Base-by-base conservation (phyloP, 2,113 vertebrate species). In the Cyprinodon brontotheroides region DNA sequence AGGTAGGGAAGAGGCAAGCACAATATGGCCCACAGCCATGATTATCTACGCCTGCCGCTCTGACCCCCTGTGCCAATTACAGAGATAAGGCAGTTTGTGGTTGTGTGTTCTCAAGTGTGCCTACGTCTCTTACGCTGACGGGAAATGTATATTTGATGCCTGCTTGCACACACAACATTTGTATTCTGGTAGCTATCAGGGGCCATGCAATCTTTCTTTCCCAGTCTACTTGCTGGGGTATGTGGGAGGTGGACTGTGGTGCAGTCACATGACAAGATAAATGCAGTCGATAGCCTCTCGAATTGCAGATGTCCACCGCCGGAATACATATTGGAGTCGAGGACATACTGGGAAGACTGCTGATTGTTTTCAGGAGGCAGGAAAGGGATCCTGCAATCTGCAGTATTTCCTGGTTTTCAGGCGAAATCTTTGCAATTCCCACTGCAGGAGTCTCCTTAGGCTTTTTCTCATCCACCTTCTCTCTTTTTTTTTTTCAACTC, bases 21-120 rank as follows among this genome's bases (percentile, higher is more conserved):
- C 76, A 87, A 79, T 88, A 80, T 77, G 80, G 79, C 86, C 87
- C 74, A 78, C 60, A 69, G 83, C 77, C 11, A 85, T 48, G 68
- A 89, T 89, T 89, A 87, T 89, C 84, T 86, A 74, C 13, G 79
- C 66, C 74, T 82, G 79, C 64, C 15, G 65, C 73, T 82, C 74
- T 91, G 90, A 84, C 84, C 91, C 79, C 72, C 80, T 61, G 1
- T 78, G 80, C 77, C 89, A 92, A 89, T 91, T 89, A 89, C 72
- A 78, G 77, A 85, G 89, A 89, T 88, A 92, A 86, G 79, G 65
- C 78, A 76, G 68, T 36, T n/a, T 72, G 38, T 65, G 68, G 6
- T 17, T 72, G 75, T 48, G 72, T 47, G 37, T 3, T 6, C 64
- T 62, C 15, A 22, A 63, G 80, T 50, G 72, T 39, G 59, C 62